These are phyloP conservation scores for Enoplosus armatus DNA, from an alignment of 2,797 vertebrate genomes.

Conservation along the genomic window DNA sequence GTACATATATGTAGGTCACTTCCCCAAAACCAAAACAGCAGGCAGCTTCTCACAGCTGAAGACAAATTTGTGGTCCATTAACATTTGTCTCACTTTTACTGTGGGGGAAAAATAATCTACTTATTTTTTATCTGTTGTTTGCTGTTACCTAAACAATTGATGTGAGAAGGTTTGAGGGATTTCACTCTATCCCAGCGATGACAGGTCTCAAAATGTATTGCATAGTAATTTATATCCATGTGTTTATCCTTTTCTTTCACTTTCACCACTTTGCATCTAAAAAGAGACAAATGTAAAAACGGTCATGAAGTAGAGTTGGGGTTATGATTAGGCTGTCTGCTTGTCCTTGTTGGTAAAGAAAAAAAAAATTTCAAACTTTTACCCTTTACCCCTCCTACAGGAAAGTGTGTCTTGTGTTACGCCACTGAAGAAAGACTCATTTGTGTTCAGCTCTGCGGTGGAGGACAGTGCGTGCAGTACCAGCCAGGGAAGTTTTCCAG, in stretches of 20 bases:
- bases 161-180: slow-evolving; percentile 41
- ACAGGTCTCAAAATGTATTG: slow-evolving; percentile 26
- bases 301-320: not conserved
- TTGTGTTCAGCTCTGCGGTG: slow-evolving; percentile 87
- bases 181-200: slow-evolving; percentile 1
- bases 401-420: slow-evolving; percentile 90
- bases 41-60: not conserved
- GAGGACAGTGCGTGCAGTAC: slow-evolving; percentile 86
- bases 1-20: slow-evolving; percentile 10
- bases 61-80: slow-evolving; percentile 9
- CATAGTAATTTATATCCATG: slow-evolving; percentile 41
- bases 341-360: slow-evolving; percentile 4
- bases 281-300: slow-evolving; percentile 22
- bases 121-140: not conserved
- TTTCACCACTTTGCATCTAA: slow-evolving; percentile 18
- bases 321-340: slow-evolving; percentile 8
- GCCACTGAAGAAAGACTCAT: slow-evolving; percentile 89
- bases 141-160: slow-evolving; percentile 8
- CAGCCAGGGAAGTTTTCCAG: slow-evolving; percentile 84
- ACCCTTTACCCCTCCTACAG: slow-evolving; percentile 74
- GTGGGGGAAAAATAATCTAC: not conserved
- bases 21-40: slow-evolving; percentile 7
- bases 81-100: slow-evolving; percentile 22
- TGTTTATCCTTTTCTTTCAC: slow-evolving; percentile 22
- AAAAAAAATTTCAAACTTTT: slow-evolving; percentile 8